Conservation (phyloP, 2,888 invertebrate species). For the Nowickia ferox region DNA sequence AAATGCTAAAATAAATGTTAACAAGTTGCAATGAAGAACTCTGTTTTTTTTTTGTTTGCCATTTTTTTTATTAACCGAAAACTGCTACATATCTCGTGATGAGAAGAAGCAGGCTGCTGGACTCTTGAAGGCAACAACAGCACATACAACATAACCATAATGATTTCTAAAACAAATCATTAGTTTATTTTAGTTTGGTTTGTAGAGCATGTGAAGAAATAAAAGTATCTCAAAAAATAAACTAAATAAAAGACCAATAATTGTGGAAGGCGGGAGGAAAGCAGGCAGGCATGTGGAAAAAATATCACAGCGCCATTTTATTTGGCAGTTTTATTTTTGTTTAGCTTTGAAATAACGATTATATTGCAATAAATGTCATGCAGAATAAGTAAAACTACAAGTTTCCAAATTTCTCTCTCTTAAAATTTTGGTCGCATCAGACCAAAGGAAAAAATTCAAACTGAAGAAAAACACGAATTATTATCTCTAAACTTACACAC, state of each 20-base stretch:
- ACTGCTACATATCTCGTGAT: constrained; percentile 65
- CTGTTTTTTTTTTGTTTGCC: constrained; percentile 1
- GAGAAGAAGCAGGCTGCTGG: constrained; percentile 57
- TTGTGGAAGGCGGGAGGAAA: constrained; percentile 1
- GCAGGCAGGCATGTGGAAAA: constrained; percentile 11
- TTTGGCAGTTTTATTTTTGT: constrained; percentile 22
- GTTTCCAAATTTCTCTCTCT: constrained; percentile 56
- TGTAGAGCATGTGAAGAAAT: constrained; percentile 66
- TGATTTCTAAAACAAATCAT: constrained; percentile 68
- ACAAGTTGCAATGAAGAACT: constrained; percentile 69
- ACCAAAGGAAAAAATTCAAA: background rate
- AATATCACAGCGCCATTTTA: constrained; percentile 41
- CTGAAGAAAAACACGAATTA: constrained; percentile 43
- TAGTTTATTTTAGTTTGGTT: constrained; percentile 38
- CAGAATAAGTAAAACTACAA: constrained; percentile 55
- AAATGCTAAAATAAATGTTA: constrained; percentile 73
- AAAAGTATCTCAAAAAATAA: constrained; percentile 12
- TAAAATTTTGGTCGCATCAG: constrained; percentile 2
- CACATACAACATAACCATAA: constrained; percentile 32
- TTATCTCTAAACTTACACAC: constrained; percentile 65
- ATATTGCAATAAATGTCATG: constrained; percentile 71
- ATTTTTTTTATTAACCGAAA: constrained; percentile 20
- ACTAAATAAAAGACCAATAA: background rate
- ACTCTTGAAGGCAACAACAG: constrained; percentile 42
- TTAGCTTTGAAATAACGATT: constrained; percentile 61